Conservation (phyloP, 2,113 vertebrate species). For the Scomber colias region DNA sequence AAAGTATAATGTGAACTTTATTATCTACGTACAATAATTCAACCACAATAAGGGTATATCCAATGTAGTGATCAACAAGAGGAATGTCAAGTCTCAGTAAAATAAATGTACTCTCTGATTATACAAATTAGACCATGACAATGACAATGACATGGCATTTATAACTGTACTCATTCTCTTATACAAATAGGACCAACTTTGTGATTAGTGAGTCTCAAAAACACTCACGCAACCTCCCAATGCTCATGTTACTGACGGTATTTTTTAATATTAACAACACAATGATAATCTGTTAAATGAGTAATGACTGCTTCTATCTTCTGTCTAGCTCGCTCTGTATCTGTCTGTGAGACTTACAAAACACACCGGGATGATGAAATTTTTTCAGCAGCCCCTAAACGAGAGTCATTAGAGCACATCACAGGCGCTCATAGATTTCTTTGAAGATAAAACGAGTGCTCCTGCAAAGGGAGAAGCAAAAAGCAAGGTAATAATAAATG, state of each 20-base stretch:
- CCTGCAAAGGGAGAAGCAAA: constrained; percentile 36
- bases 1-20: not conserved
- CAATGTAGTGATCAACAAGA: not conserved
- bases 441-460: constrained; percentile 55
- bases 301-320: constrained; percentile 17
- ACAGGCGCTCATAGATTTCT: constrained; percentile 38
- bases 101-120: not conserved
- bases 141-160: not conserved
- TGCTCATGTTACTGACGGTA: constrained; percentile 7
- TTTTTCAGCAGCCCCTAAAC: constrained; percentile 35
- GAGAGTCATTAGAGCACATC: constrained; percentile 54
- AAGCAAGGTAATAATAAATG: constrained; percentile 27
- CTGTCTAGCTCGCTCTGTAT: constrained; percentile 28
- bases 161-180: not conserved
- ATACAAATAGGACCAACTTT: not conserved
- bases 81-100: not conserved
- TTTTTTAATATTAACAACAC: constrained; percentile 44
- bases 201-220: constrained; percentile 10
- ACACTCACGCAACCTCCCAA: constrained; percentile 5
- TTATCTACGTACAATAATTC: not conserved
- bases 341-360: constrained; percentile 32
- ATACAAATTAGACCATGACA: not conserved
- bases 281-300: constrained; percentile 45
- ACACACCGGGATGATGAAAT: constrained; percentile 40
- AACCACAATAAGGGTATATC: not conserved